A percentile compares a stretch with the other conserved stretches of the same genome.
These are phyloP conservation scores for Pristionchus fissidentatus DNA, from an alignment of 2,888 invertebrate genomes.

Conservation along the genomic window DNA sequence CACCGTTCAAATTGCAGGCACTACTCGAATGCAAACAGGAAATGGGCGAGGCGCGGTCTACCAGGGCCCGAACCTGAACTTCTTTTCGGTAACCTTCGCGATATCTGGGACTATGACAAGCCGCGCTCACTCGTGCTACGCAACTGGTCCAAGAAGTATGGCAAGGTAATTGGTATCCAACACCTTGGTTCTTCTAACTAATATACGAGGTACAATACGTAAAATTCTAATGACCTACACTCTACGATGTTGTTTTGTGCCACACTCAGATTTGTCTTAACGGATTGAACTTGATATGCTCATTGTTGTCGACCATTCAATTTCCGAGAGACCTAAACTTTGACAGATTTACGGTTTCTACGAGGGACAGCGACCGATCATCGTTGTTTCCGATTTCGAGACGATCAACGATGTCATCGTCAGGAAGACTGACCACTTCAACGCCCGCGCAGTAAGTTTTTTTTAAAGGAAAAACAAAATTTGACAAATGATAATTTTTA, in stretches of 20 bases:
- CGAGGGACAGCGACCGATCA: conserved; percentile 63
- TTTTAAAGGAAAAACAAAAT: conserved; percentile 49
- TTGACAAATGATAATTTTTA: too few relatives aligned
- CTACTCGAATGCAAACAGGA: conserved; percentile 51
- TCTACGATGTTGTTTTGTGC: background rate
- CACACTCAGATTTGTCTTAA: too few relatives aligned
- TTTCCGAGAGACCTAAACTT: too few relatives aligned
- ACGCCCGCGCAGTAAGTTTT: background rate
- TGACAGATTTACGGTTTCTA: conserved; percentile 53
- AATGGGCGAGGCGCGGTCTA: conserved; percentile 66
- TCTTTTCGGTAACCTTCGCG: conserved; percentile 62
- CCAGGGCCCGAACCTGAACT: conserved; percentile 58
- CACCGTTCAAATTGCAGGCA: conserved; percentile 10
- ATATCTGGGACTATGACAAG: conserved; percentile 51
- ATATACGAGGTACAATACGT: too few relatives aligned
- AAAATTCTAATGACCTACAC: too few relatives aligned
- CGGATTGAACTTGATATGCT: too few relatives aligned
- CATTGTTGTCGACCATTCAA: too few relatives aligned
- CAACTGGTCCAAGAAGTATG: conserved; percentile 67
- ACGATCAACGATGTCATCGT: conserved; percentile 77
- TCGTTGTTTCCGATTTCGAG: conserved; percentile 77
- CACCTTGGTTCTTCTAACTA: too few relatives aligned
- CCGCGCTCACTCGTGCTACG: conserved; percentile 53
- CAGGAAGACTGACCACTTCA: conserved; percentile 51
- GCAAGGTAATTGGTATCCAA: background rate